Percentiles rank a stretch among this genome's conserved stretches.
These are phyloP conservation scores for Paracentrotus lividus DNA, from an alignment of 53 echinoderm and acorn worm genomes.

Conservation along the genomic window DNA sequence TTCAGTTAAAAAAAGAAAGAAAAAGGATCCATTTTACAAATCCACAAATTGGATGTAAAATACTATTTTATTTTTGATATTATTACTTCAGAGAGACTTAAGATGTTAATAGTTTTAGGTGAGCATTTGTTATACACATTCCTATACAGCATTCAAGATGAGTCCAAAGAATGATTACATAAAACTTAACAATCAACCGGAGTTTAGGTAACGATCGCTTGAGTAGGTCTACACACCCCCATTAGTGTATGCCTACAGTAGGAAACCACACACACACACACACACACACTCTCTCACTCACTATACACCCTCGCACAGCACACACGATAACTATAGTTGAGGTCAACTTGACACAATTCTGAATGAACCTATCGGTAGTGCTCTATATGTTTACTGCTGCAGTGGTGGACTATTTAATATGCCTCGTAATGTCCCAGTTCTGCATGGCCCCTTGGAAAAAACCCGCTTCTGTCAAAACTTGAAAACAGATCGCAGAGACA, in stretches of 20 bases:
- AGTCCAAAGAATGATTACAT: neutral
- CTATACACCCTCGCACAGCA: too few relatives aligned
- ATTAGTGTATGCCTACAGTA: neutral
- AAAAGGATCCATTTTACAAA: too few relatives aligned
- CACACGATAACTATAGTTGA: neutral
- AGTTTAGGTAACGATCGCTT: neutral
- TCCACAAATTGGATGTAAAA: too few relatives aligned
- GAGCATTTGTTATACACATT: neutral
- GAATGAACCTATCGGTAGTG: conserved; percentile 12
- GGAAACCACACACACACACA: conserved; percentile 4
- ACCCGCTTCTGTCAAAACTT: neutral
- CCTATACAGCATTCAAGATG: neutral
- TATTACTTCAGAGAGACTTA: too few relatives aligned
- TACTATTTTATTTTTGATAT: too few relatives aligned
- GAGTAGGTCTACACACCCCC: conserved; percentile 8
- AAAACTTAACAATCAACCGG: neutral
- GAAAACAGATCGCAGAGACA: neutral
- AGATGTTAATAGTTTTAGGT: neutral
- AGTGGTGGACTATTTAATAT: neutral
- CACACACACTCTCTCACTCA: neutral
- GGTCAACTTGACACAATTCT: conserved; percentile 41
- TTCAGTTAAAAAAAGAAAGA: too few relatives aligned
- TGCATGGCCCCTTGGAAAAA: conserved; percentile 29
- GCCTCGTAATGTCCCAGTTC: conserved; percentile 16
- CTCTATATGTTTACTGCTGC: neutral